These are phyloP conservation scores for Calcarius lapponicus DNA, from an alignment of 2,797 vertebrate genomes.

Conservation along the genomic window DNA sequence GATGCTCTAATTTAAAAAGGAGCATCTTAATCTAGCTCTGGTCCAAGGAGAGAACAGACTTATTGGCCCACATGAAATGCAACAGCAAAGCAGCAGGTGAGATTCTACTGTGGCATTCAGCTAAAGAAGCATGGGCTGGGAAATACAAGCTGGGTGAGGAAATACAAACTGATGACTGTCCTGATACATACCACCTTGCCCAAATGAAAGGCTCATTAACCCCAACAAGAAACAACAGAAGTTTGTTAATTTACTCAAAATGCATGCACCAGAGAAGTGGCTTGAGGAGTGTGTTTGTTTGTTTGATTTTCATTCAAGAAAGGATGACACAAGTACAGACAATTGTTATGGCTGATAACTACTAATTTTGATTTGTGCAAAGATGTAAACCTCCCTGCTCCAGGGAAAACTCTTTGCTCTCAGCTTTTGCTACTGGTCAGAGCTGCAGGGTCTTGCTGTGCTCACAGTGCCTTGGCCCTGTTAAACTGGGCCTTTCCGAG, in stretches of 20 bases:
- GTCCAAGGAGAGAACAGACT: not conserved
- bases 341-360: not conserved
- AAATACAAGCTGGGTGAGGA: not conserved
- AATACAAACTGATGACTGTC: not conserved
- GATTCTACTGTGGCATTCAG: not conserved
- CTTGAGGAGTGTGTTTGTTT: rapidly evolving
- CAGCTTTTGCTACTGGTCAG: not conserved
- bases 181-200: not conserved
- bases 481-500: not conserved
- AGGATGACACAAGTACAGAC: not conserved
- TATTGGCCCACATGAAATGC: not conserved
- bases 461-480: not conserved
- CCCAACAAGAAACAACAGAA: not conserved
- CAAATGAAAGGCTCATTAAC: not conserved
- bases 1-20: not conserved
- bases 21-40: not conserved
- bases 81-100: not conserved
- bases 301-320: not conserved
- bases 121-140: not conserved
- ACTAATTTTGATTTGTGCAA: not conserved
- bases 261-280: rapidly evolving
- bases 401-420: not conserved
- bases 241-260: not conserved
- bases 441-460: not conserved
- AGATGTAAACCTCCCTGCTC: not conserved